Conservation (phyloP, 2,797 vertebrate genomes). For the Cirrhinus molitorella region DNA sequence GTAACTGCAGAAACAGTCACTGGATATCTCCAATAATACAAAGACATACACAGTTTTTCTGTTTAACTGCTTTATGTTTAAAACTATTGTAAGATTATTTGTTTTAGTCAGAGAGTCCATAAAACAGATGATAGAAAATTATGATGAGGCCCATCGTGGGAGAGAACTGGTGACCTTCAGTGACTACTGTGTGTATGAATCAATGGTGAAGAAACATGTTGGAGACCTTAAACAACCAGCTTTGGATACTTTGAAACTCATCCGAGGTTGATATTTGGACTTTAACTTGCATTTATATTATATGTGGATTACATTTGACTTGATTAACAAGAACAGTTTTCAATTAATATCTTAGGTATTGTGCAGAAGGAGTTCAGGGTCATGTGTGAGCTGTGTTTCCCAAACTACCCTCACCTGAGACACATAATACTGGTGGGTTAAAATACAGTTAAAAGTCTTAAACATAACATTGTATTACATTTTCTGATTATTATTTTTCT, state of each 20-base stretch:
- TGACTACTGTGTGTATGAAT: conserved; percentile 57
- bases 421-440: conserved; percentile 52
- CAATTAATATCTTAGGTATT: conserved; percentile 41
- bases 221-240: conserved; percentile 52
- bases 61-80: background rate
- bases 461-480: background rate
- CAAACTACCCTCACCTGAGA: conserved; percentile 58
- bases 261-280: conserved; percentile 44
- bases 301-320: background rate
- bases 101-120: conserved; percentile 50
- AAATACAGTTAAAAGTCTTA: conserved; percentile 11
- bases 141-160: conserved; percentile 53
- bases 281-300: background rate
- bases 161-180: conserved; percentile 63
- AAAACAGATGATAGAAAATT: conserved; percentile 49
- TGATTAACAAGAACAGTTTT: background rate
- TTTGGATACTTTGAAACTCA: conserved; percentile 40
- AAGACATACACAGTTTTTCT: background rate
- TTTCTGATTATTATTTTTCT: background rate
- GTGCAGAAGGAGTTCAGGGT: conserved; percentile 53
- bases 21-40: background rate
- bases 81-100: background rate
- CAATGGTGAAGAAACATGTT: conserved; percentile 54
- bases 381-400: conserved; percentile 51
- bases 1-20: background rate